These are phyloP conservation scores for Sinopyrophorus schimmeli DNA, from an alignment of 2,888 invertebrate genomes.

Conservation along the genomic window DNA sequence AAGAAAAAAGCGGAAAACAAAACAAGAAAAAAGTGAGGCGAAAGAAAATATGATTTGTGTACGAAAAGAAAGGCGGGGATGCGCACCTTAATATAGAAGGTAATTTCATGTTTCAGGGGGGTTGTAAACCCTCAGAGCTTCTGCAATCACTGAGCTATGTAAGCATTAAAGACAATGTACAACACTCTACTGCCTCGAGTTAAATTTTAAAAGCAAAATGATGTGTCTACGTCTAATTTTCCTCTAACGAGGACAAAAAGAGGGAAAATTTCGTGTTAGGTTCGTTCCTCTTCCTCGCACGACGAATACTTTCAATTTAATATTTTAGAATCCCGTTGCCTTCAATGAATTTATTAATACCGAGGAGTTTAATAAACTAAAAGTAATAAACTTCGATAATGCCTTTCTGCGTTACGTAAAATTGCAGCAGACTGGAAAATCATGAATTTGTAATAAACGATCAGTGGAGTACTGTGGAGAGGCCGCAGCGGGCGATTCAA, in stretches of 20 bases:
- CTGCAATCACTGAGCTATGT: conserved; percentile 11
- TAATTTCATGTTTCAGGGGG: conserved; percentile 1
- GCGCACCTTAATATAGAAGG: not conserved
- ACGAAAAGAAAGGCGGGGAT: no score
- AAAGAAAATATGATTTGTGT: no score
- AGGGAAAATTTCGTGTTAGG: conserved; percentile 1
- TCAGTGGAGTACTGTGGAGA: no score
- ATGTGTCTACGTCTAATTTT: conserved; percentile 7
- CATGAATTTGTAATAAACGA: no score
- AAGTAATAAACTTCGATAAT: conserved; percentile 5
- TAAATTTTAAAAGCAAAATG: conserved; percentile 10
- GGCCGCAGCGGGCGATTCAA: no score
- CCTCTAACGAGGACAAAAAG: conserved; percentile 4
- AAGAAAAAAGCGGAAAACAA: no score
- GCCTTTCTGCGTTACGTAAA: no score
- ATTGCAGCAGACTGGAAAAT: no score
- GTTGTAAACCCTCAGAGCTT: conserved; percentile 3
- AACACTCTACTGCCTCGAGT: conserved; percentile 10
- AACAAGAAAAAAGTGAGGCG: no score
- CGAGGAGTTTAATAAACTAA: not conserved
- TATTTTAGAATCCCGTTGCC: conserved; percentile 5
- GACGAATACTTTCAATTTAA: conserved; percentile 1
- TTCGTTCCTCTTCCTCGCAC: no score
- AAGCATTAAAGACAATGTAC: conserved; percentile 11
- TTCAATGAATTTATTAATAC: conserved; percentile 6